Conservation (phyloP, 2,888 invertebrate species). For the Exocentrus adspersus region DNA sequence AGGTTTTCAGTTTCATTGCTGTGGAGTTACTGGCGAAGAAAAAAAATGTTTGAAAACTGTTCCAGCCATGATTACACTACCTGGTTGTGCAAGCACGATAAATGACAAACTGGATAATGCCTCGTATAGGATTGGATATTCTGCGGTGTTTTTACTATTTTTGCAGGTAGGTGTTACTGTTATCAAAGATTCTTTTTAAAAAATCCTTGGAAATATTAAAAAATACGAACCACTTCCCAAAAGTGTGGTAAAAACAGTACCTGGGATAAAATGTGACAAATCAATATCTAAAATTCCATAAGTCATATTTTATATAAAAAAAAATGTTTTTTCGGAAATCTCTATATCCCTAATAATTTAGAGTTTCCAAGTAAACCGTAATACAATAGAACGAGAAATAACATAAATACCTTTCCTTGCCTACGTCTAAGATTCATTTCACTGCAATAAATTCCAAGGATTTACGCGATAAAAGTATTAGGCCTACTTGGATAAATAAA, state of each 20-base stretch:
- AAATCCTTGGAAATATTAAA: not conserved
- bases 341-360: no score
- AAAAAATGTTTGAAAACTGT: not conserved
- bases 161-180: conserved; percentile 16
- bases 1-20: conserved; percentile 16
- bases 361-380: no score
- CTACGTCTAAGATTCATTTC: not conserved
- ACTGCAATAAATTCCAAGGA: not conserved
- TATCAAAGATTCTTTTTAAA: not conserved
- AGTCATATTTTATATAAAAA: no score
- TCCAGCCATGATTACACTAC: not conserved
- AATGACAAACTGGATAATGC: conserved; percentile 8
- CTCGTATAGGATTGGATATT: conserved; percentile 8
- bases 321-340: no score
- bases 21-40: conserved; percentile 13
- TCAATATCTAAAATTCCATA: no score
- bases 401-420: no score
- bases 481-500: no score
- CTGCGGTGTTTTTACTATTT: conserved; percentile 11
- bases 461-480: not conserved
- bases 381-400: no score
- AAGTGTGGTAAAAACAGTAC: no score
- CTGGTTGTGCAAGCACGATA: conserved; percentile 6
- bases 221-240: no score
- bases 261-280: no score